phyloP scores from a whole-genome alignment of 2,888 invertebrate species.

The Caenorhabditis sinica region DNA sequence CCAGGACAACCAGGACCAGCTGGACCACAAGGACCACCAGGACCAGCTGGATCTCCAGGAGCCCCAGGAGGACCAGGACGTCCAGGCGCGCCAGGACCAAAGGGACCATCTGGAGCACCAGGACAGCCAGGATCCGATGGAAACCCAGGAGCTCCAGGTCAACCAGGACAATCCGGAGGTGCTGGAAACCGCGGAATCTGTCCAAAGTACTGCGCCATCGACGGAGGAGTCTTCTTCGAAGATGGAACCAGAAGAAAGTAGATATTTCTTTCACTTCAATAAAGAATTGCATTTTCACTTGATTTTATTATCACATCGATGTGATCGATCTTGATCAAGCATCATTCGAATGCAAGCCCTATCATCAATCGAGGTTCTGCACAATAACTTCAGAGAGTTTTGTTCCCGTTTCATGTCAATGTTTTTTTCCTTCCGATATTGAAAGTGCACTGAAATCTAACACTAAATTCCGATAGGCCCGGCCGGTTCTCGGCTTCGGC shows the following conservation, averaged over 20 bases:
- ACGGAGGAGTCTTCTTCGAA: conserved; percentile 82
- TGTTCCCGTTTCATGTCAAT: too few relatives aligned
- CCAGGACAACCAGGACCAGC: conserved; percentile 72
- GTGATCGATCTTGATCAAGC: too few relatives aligned
- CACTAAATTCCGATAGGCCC: too few relatives aligned
- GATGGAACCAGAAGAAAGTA: conserved; percentile 77
- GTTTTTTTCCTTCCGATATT: too few relatives aligned
- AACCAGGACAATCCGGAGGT: conserved; percentile 70
- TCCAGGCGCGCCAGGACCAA: conserved; percentile 72
- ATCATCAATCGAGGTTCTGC: too few relatives aligned
- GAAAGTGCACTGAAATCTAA: too few relatives aligned
- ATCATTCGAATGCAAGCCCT: too few relatives aligned
- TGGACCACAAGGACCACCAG: conserved; percentile 69
- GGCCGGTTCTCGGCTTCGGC: too few relatives aligned
- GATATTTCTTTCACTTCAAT: background rate
- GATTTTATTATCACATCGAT: background rate
- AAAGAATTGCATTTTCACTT: conserved; percentile 25
- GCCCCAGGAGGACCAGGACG: conserved; percentile 67
- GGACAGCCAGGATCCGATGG: conserved; percentile 74
- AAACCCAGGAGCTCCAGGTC: conserved; percentile 71
- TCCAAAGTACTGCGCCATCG: conserved; percentile 82
- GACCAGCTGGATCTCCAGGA: conserved; percentile 71
- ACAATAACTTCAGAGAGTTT: too few relatives aligned
- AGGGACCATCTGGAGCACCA: conserved; percentile 71
- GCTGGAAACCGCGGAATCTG: conserved; percentile 80